Evolutionary conservation across 2,113 vertebrate genomes (phyloP).

Genomic region (Nycticebus coucang): DNA sequence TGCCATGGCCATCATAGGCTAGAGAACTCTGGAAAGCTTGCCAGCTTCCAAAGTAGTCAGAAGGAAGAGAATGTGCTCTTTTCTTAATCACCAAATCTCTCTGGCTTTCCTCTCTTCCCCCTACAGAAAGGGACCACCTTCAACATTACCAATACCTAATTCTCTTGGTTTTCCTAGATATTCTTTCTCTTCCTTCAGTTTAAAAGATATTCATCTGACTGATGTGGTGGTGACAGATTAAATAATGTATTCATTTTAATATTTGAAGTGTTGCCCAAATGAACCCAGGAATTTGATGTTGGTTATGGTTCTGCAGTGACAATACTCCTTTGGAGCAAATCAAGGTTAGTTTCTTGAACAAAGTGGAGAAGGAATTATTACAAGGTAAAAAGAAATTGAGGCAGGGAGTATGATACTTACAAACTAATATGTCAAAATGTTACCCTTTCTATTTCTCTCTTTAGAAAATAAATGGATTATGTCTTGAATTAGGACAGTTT

Average conservation of each 20-base stretch:
- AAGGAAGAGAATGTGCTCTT: neutral
- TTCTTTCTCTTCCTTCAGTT: neutral
- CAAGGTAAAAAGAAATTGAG: neutral
- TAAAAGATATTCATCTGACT: neutral
- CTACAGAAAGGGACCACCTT: neutral
- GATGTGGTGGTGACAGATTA: neutral
- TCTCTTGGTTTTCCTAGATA: neutral
- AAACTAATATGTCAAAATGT: neutral
- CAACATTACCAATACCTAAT: neutral
- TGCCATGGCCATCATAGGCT: neutral
- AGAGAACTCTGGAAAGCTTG: neutral
- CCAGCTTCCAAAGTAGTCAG: neutral
- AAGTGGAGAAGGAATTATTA: neutral
- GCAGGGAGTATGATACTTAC: neutral
- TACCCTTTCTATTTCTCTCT: neutral
- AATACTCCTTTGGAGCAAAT: neutral
- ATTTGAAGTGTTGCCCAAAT: neutral
- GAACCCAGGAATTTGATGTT: neutral
- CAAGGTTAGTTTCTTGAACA: neutral
- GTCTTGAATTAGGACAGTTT: neutral
- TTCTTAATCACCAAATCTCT: neutral
- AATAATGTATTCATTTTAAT: neutral
- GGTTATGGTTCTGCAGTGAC: neutral
- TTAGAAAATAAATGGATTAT: conserved; percentile 14
- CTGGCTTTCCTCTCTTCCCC: neutral